Evolutionary conservation across 1,140 invertebrate species (phyloP).

Genomic region (Drosophila punjabiensis): DNA sequence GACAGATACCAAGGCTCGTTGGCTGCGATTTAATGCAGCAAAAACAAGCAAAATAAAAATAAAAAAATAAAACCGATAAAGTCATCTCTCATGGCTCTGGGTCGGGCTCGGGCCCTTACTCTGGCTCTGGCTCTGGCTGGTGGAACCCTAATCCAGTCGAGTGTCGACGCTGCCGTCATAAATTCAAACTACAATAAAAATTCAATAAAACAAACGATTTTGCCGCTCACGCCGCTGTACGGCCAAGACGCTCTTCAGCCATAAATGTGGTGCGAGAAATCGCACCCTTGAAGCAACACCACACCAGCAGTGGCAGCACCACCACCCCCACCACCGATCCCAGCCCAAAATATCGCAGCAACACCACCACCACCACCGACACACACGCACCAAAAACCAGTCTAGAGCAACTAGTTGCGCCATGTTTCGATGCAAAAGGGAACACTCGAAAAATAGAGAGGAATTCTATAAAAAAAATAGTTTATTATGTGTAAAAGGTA

Average conservation of each 20-base stretch:
- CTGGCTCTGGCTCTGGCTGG: conserved; percentile 24
- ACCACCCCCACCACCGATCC: neutral
- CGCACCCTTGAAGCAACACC: conserved; percentile 27
- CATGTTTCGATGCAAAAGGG: conserved; percentile 37
- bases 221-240: conserved; percentile 28
- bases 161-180: conserved; percentile 69
- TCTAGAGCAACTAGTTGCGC: conserved; percentile 74
- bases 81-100: conserved; percentile 56
- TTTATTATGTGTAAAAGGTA: neutral
- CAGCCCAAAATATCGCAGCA: conserved; percentile 25
- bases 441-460: neutral
- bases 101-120: neutral
- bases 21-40: conserved; percentile 81
- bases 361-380: conserved; percentile 5
- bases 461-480: neutral
- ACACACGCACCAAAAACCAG: conserved; percentile 34
- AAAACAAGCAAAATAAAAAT: conserved; percentile 49
- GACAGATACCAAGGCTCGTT: conserved; percentile 66
- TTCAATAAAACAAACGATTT: conserved; percentile 83
- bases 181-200: conserved; percentile 84
- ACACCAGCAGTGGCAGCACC: conserved; percentile 3
- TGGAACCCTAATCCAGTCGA: conserved; percentile 76
- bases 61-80: conserved; percentile 71
- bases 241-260: conserved; percentile 43
- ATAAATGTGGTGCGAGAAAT: conserved; percentile 55